Evolutionary conservation across 2,888 invertebrate species (phyloP), one percentile per base, ranked within the genome.

Genomic region (Drosophila peninsularis): DNA sequence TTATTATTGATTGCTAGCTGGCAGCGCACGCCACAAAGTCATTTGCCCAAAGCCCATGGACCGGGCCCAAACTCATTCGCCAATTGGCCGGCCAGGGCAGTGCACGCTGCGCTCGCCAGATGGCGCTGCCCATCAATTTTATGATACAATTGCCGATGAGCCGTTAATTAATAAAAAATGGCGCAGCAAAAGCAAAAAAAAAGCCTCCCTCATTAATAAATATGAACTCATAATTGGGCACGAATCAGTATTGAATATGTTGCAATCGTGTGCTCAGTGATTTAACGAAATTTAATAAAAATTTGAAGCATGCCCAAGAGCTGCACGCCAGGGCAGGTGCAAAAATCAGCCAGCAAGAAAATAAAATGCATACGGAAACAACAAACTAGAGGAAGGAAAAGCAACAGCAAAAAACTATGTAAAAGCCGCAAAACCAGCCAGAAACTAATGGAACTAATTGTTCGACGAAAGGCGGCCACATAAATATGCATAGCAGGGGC

Each of bases 371-470:
- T 61, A 82, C 82, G 82, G 82, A 82, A 82, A 85, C 74, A 52
- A 37, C 63, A 44, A 68, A 58, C 58, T 71, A 87, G 58, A 88
- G 82, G 83, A 86, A 84, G 86, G 83, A 86, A 88, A 70, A 78
- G 62, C 19, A 55, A n/a, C 56, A 70, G 57, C 53, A 27, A 52
- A 34, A 53, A 37, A 36, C 66, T 56, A 58, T 47, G 47, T 47
- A 54, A 42, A 53, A 70, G 57, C 56, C 53, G 57, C 34, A 76
- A 72, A 66, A 63, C 52, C 71, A 64, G 71, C 65, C 66, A 61
- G 65, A 78, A 86, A 86, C 81, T 88, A 83, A 84, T 84, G 83
- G 87, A 84, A 84, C 89, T 84, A 88, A 84, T 84, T 84, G 83
- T 83, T 62, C 49, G 57, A 80, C 84, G 83, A 84, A 84, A 88